Evolutionary conservation across 2,113 vertebrate genomes (phyloP).

Genomic region (Sakesphorus luctuosus): DNA sequence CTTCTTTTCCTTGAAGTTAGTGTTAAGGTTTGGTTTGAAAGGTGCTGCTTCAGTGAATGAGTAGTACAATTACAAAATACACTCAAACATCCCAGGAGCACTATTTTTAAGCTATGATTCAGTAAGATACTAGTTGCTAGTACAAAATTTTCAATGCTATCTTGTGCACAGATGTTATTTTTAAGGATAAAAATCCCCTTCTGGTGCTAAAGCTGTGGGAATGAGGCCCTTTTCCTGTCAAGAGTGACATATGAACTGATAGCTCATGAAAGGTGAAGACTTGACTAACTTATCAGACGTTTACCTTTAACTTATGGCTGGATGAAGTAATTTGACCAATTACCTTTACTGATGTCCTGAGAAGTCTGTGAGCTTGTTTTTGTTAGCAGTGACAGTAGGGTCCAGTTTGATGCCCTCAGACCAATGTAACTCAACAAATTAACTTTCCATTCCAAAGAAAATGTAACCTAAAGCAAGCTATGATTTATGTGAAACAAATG

Average conservation of each 20-base stretch:
- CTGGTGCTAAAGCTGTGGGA: constrained; percentile 44
- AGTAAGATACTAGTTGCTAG: constrained; percentile 21
- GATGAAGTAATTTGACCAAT: constrained; percentile 48
- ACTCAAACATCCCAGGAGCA: constrained; percentile 25
- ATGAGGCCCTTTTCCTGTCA: constrained; percentile 51
- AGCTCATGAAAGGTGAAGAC: constrained; percentile 64
- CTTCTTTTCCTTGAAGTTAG: background rate
- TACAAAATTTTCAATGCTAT: constrained; percentile 60
- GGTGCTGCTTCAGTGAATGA: constrained; percentile 27
- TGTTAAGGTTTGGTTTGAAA: constrained; percentile 38
- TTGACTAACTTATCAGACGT: constrained; percentile 54
- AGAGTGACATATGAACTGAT: constrained; percentile 70
- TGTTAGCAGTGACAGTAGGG: constrained; percentile 57
- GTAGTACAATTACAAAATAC: constrained; percentile 35
- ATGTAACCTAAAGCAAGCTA: constrained; percentile 38
- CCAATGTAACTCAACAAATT: constrained; percentile 53
- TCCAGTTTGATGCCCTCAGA: constrained; percentile 52
- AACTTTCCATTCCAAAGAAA: constrained; percentile 37
- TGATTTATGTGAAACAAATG: constrained; percentile 71
- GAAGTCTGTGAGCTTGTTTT: constrained; percentile 50
- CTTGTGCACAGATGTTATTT: constrained; percentile 57
- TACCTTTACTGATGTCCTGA: constrained; percentile 47
- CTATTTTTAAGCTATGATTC: constrained; percentile 34
- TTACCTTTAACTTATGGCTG: constrained; percentile 61
- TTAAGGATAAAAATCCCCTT: constrained; percentile 36